These are phyloP conservation scores for Chitala chitala DNA, from an alignment of 2,113 vertebrate genomes.

Conservation along the genomic window DNA sequence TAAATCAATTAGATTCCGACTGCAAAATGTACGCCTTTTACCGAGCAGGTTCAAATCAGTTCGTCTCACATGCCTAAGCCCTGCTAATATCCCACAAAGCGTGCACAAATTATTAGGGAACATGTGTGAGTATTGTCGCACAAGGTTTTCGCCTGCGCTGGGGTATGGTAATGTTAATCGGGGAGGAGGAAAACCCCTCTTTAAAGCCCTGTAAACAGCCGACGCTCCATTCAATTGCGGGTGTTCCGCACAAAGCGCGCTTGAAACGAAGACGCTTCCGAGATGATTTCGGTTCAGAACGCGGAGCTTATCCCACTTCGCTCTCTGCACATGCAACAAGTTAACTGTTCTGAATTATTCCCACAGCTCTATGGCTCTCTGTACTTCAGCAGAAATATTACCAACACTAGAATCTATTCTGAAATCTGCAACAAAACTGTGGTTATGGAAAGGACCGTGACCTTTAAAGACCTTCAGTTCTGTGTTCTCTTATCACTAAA, in stretches of 20 bases:
- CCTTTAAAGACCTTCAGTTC: no score
- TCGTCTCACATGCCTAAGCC: constrained; percentile 52
- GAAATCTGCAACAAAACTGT: no score
- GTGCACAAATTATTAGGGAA: constrained; percentile 55
- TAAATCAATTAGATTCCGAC: constrained; percentile 57
- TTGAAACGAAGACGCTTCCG: constrained; percentile 20
- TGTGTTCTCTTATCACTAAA: no score
- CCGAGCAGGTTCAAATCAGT: constrained; percentile 48
- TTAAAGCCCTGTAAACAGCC: constrained; percentile 37
- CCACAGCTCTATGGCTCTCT: not conserved
- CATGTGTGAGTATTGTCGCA: constrained; percentile 47
- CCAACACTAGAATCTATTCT: not conserved
- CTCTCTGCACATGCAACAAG: constrained; percentile 51
- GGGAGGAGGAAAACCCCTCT: constrained; percentile 30
- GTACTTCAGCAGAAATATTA: not conserved
- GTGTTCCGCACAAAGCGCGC: constrained; percentile 48
- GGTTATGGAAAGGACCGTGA: no score
- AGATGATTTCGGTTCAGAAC: constrained; percentile 35
- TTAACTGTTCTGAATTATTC: constrained; percentile 32
- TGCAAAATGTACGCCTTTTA: constrained; percentile 37
- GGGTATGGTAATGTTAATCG: constrained; percentile 42
- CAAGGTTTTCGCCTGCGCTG: constrained; percentile 41
- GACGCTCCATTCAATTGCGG: constrained; percentile 42
- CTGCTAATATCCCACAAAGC: constrained; percentile 51
- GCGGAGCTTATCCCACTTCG: constrained; percentile 29